Conservation (phyloP, 2,797 vertebrate species). For the Mormyrops attenuatus region DNA sequence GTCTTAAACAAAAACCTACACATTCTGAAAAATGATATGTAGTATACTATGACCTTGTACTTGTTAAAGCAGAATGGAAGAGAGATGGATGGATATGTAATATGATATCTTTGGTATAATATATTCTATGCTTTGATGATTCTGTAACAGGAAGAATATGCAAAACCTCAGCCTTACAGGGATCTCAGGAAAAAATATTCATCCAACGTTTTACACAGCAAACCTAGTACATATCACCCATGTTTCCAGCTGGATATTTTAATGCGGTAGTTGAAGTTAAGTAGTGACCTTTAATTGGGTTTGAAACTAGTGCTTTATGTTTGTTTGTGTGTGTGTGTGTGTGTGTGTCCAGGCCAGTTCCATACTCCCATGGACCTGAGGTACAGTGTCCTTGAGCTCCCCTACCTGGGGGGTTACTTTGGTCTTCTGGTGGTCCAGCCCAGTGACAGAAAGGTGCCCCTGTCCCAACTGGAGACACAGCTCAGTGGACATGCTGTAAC, state of each 20-base stretch:
- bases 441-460: constrained; percentile 59
- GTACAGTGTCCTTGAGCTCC: constrained; percentile 73
- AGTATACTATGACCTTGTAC: neutral
- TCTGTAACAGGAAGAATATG: neutral
- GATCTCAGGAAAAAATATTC: neutral
- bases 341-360: constrained; percentile 68
- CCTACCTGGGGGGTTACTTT: constrained; percentile 65
- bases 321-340: neutral
- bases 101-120: neutral
- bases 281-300: neutral
- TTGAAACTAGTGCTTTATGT: neutral
- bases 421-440: constrained; percentile 78
- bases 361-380: constrained; percentile 59
- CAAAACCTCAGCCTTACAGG: neutral
- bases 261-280: neutral
- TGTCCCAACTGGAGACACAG: constrained; percentile 67
- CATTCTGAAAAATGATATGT: neutral
- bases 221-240: neutral
- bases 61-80: too few species aligned
- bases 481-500: constrained; percentile 65
- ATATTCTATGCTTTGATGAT: neutral
- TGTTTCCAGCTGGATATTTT: neutral
- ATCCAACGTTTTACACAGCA: neutral
- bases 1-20: neutral
- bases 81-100: neutral